Conservation (phyloP, 2,797 vertebrate species). For the Pseudopleuronectes americanus region DNA sequence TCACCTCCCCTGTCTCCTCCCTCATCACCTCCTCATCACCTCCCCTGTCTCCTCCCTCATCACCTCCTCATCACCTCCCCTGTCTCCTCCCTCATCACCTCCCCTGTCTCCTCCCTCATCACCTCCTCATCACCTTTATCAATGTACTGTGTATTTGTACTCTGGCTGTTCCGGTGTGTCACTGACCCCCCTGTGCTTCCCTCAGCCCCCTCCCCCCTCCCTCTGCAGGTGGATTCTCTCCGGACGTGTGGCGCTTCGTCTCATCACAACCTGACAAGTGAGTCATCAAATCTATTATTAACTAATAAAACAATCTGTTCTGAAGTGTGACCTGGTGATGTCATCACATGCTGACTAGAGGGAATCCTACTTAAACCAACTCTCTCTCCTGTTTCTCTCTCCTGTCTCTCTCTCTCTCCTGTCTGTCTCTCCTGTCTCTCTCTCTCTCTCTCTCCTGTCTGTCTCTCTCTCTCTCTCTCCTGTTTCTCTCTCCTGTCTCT, state of each 20-base stretch:
- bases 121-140: not conserved
- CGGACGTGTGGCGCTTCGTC: slow-evolving; percentile 56
- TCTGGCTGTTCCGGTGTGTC: slow-evolving; percentile 32
- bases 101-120: no score
- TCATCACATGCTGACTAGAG: no score
- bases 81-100: no score
- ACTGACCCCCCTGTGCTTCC: slow-evolving; percentile 57
- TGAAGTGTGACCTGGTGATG: not conserved
- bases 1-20: no score
- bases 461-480: not conserved
- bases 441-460: not conserved
- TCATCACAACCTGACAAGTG: slow-evolving; percentile 62
- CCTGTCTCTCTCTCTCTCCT: no score
- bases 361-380: no score
- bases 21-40: no score
- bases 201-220: slow-evolving; percentile 53
- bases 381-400: not conserved
- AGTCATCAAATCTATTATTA: slow-evolving; percentile 33
- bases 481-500: not conserved
- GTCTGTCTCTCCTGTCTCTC: no score
- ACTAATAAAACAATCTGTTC: slow-evolving; percentile 3
- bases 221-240: slow-evolving; percentile 65
- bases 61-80: no score
- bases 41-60: no score
- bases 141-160: not conserved